phyloP scores from a whole-genome alignment of 2,113 vertebrate genomes.

The Murina feae region DNA sequence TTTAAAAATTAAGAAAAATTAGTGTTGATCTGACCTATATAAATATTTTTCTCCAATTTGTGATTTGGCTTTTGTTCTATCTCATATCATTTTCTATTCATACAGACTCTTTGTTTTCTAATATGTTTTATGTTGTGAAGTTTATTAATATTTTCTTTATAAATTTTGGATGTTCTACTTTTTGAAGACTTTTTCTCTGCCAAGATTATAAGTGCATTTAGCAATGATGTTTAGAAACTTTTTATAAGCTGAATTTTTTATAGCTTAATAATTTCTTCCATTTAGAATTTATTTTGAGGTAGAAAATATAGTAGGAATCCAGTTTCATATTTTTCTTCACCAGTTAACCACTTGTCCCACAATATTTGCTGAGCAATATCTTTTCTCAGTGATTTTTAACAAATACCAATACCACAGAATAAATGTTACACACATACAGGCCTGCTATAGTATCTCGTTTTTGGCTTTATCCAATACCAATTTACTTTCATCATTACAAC shows the following conservation, averaged over 20 bases:
- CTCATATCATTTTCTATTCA: neutral
- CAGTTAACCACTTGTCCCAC: neutral
- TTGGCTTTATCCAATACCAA: neutral
- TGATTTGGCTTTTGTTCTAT: neutral
- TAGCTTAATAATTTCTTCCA: neutral
- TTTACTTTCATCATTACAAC: neutral
- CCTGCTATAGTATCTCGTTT: neutral
- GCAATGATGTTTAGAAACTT: neutral
- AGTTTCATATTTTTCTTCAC: neutral
- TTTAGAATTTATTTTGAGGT: slow-evolving; percentile 19
- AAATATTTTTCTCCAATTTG: neutral
- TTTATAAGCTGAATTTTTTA: neutral
- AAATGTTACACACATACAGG: neutral
- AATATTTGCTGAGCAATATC: neutral
- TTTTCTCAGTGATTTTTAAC: neutral
- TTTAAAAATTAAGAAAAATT: neutral
- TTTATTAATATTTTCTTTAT: neutral
- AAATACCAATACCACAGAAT: neutral
- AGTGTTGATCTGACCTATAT: neutral
- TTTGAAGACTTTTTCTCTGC: neutral
- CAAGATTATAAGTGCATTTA: neutral
- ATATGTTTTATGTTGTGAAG: neutral
- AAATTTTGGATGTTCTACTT: neutral
- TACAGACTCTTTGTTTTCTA: neutral
- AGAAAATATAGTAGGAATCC: neutral